A percentile compares a stretch with the other conserved stretches of the same genome.
phyloP scores from a whole-genome alignment of 2,113 vertebrate genomes.

The Nanorana parkeri region DNA sequence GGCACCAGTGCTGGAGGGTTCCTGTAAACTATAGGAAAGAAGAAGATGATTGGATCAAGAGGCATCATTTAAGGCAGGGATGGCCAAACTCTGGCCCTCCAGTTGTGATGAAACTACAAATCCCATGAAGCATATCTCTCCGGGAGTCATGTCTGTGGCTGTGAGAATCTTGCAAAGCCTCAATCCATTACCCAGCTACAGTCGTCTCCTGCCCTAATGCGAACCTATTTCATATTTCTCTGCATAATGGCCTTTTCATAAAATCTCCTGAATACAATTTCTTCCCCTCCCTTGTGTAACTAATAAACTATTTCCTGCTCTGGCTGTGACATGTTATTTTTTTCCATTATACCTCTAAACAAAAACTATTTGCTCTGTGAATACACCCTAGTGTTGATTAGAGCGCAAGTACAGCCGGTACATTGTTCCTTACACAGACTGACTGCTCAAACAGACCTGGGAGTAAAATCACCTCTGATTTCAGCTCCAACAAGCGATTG shows the following conservation, averaged over 20 bases:
- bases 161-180: too few species aligned
- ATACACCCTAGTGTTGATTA: conserved; percentile 48
- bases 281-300: conserved; percentile 45
- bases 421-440: conserved; percentile 34
- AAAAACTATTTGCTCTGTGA: conserved; percentile 58
- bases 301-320: conserved; percentile 58
- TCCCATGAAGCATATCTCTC: too few species aligned
- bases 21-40: too few species aligned
- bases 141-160: too few species aligned
- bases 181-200: conserved; percentile 20
- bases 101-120: too few species aligned
- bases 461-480: conserved; percentile 47
- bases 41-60: too few species aligned
- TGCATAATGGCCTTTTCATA: conserved; percentile 57
- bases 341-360: conserved; percentile 59
- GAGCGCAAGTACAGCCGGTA: conserved; percentile 25
- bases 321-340: conserved; percentile 57
- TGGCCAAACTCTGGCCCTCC: too few species aligned
- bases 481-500: conserved; percentile 35
- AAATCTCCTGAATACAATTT: conserved; percentile 31
- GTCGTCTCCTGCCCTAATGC: conserved; percentile 9
- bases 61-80: too few species aligned
- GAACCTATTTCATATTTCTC: conserved; percentile 52
- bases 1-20: too few species aligned
- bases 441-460: conserved; percentile 37